Percentiles rank a stretch among this genome's conserved stretches.
Evolutionary conservation across 1,140 invertebrate species (phyloP).

Genomic region (Drosophila murphyi): DNA sequence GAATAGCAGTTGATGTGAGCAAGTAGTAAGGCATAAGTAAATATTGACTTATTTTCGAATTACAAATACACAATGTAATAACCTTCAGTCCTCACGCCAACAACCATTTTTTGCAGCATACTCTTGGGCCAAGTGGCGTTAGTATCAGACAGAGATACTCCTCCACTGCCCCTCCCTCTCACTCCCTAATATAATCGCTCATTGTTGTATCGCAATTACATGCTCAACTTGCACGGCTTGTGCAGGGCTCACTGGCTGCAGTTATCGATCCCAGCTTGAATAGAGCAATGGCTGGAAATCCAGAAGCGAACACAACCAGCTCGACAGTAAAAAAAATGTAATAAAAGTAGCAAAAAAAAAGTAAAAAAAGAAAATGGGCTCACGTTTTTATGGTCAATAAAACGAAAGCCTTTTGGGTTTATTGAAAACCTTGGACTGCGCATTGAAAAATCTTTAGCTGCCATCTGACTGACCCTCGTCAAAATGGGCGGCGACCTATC

Average conservation of each 20-base stretch:
- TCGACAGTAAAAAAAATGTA: slow-evolving; percentile 39
- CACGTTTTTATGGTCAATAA: slow-evolving; percentile 74
- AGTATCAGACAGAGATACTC: slow-evolving; percentile 1
- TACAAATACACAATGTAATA: slow-evolving; percentile 10
- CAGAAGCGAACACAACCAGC: slow-evolving; percentile 17
- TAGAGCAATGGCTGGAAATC: slow-evolving; percentile 39
- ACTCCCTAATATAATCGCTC: slow-evolving; percentile 22
- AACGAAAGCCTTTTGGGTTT: slow-evolving; percentile 61
- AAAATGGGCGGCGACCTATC: slow-evolving; percentile 19
- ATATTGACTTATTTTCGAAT: slow-evolving; percentile 33
- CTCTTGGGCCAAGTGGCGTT: not conserved
- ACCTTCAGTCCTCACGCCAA: not conserved
- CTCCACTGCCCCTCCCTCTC: no score
- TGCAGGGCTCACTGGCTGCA: slow-evolving; percentile 1
- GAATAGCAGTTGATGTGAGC: not conserved
- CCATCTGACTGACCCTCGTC: slow-evolving; percentile 53
- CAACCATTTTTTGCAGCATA: slow-evolving; percentile 27
- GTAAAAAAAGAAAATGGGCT: slow-evolving; percentile 22
- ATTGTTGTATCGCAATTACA: slow-evolving; percentile 48
- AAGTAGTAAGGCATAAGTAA: slow-evolving; percentile 9
- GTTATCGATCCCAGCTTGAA: slow-evolving; percentile 20
- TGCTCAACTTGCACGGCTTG: slow-evolving; percentile 37
- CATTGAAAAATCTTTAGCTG: slow-evolving; percentile 59
- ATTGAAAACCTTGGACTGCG: slow-evolving; percentile 68
- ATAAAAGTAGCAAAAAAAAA: slow-evolving; percentile 49